A percentile compares a stretch with the other conserved stretches of the same genome.
phyloP scores from a whole-genome alignment of 1,140 invertebrate genomes.

The Aphidius ervi region DNA sequence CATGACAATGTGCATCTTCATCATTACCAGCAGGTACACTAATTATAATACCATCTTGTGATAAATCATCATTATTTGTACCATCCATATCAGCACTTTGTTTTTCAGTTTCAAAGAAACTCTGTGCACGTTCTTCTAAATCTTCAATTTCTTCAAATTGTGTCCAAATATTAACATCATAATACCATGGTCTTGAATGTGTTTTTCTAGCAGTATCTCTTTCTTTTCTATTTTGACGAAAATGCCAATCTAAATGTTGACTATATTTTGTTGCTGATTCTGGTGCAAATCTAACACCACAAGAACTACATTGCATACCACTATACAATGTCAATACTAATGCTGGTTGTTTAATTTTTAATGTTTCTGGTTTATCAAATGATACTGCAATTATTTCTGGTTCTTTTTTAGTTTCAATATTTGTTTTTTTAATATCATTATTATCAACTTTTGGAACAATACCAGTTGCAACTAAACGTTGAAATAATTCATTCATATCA shows the following conservation, averaged over 20 bases:
- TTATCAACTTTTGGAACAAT: conserved; percentile 61
- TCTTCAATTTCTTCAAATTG: conserved; percentile 93
- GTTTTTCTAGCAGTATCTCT: conserved; percentile 79
- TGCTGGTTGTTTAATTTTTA: conserved; percentile 69
- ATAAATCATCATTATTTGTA: conserved; percentile 46
- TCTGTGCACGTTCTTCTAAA: conserved; percentile 78
- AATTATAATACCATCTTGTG: conserved; percentile 55
- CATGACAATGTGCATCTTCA: conserved; percentile 68
- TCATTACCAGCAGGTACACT: conserved; percentile 63
- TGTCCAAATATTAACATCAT: conserved; percentile 87
- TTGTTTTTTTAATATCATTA: conserved; percentile 46
- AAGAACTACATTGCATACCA: conserved; percentile 92
- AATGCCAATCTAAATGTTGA: conserved; percentile 96
- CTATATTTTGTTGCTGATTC: conserved; percentile 84
- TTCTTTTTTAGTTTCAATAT: conserved; percentile 48
- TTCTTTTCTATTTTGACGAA: conserved; percentile 85
- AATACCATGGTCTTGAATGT: conserved; percentile 83
- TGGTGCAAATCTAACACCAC: conserved; percentile 84
- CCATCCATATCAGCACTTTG: conserved; percentile 54
- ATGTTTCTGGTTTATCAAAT: conserved; percentile 64
- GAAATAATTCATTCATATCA: conserved; percentile 78
- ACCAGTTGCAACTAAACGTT: conserved; percentile 79
- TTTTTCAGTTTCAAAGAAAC: conserved; percentile 78
- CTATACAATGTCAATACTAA: conserved; percentile 69
- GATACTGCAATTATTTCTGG: conserved; percentile 60